Conservation (phyloP, 2,888 invertebrate species). For the Drosophila melanosoma region DNA sequence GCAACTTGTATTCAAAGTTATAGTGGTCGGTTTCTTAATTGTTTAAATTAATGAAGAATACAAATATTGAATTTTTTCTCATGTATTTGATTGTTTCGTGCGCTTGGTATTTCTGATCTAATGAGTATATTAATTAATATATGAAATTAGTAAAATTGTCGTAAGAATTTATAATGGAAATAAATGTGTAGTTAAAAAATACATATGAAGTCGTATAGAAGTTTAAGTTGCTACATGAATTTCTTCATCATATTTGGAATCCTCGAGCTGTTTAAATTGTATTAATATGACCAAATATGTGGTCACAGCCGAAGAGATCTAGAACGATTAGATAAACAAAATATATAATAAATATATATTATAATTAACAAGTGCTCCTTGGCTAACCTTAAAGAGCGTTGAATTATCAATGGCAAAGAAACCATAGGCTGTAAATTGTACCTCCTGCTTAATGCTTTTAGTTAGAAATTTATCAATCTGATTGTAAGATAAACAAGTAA, state of each 20-base stretch:
- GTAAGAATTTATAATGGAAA: constrained; percentile 65
- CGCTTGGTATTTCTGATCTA: constrained; percentile 23
- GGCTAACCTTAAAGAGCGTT: constrained; percentile 83
- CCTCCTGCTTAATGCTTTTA: constrained; percentile 84
- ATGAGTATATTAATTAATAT: constrained; percentile 44
- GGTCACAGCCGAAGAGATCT: constrained; percentile 85
- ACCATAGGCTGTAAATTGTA: constrained; percentile 84
- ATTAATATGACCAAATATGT: constrained; percentile 84
- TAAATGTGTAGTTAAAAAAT: constrained; percentile 55
- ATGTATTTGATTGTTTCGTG: constrained; percentile 33
- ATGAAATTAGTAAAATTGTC: constrained; percentile 66
- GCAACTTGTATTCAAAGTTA: constrained; percentile 32
- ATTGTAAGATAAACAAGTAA: not conserved
- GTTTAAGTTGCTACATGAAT: constrained; percentile 14
- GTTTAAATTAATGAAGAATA: constrained; percentile 17
- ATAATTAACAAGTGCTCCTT: not conserved
- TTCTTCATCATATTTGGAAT: constrained; percentile 77
- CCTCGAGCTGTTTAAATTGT: constrained; percentile 84
- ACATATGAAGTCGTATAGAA: constrained; percentile 23
- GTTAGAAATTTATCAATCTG: constrained; percentile 84
- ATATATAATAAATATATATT: not conserved
- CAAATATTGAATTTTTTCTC: constrained; percentile 28
- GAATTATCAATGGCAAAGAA: constrained; percentile 84
- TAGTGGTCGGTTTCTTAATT: constrained; percentile 61
- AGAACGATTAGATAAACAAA: not conserved